Base-by-base conservation (phyloP, 2,888 invertebrate species). In the Caradrina kadenii region DNA sequence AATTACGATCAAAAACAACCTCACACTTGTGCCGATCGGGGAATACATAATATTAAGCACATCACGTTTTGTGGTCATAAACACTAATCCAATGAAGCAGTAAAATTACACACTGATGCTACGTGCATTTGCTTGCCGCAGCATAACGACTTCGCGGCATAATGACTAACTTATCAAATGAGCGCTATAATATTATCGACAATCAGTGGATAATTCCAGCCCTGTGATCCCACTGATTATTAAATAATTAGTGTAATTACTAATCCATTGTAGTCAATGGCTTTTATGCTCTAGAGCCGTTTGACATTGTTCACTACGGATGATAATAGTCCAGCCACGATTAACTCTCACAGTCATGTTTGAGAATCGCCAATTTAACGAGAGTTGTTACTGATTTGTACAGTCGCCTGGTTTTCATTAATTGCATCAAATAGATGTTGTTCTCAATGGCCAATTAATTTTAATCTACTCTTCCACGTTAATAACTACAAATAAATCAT, bases 231-330 rank as follows among this genome's bases (percentile, higher is more conserved):
- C 31, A 39, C 49, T 58, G 52, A 67, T 67, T 55, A 75, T 35
- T 56, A 42, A 26, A 56, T 68, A 61, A 58, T 61, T 63, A 13
- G 21, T 67, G 59, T 56, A 53, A 56, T 75, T 53, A 35, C 17
- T 26, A 22, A 17, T 53, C 19, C n/a, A 19, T 26, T 52, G 52
- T 67, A 55, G 11, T 10, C 39, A 48, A 59, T 63, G 22, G 19
- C 11, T 48, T 26, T 35, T 13, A 31, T 42, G 56, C 11, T 59
- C 48, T 48, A 31, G 31, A 11, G 17, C 39, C 42, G 39, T 48
- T 72, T 26, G 19, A 52, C 19, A 26, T 17, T 39, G 13, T 53
- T 39, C 50, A 56, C 11, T 0, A 17, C 7, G 49, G 21, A 56
- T 1, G 39, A 65, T 26, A 7, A 19, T n/a, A 17, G 4, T 22